Evolutionary conservation across 1,140 invertebrate genomes (phyloP), one percentile per base, ranked within the genome.

Genomic region (Hormaphis cornu): DNA sequence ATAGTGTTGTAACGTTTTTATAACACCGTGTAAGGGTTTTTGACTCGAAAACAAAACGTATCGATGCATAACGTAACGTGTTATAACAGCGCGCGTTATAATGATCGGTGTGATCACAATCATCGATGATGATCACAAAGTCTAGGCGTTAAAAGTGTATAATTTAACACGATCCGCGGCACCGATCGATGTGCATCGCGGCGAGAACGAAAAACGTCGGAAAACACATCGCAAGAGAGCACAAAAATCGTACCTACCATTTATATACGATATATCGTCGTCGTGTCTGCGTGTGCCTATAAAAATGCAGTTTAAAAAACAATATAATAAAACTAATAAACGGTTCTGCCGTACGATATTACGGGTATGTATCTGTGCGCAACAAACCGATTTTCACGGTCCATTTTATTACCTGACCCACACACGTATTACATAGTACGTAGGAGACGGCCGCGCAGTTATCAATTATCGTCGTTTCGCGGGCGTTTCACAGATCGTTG

Each of bases 371-470:
- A n/a, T n/a, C n/a, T n/a, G n/a, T n/a, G n/a, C n/a, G 58, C 48
- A 63, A 66, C 44, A n/a, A n/a, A n/a, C 61, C 44, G 24, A 66
- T 66, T 66, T 66, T 66, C 61, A 66, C 61, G 61, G 61, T 66
- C 44, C 7, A 35, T 50, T 35, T 50, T 48, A 46, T 37, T n/a
- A n/a, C n/a, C n/a, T n/a, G 12, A 66, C 61, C 61, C 44, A 66
- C 61, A 66, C 28, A 30, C 42, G 42, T n/a, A 8, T 6, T 46
- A 46, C n/a, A 46, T 4, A 46, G n/a, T n/a, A 46, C 37, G 18
- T 46, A 46, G 12, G n/a, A 5, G 12, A n/a, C 44, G 10, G 59
- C 40, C 9, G 18, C 5, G 7, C n/a, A 50, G n/a, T 30, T 28
- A 28, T 30, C 28, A 48, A 66, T 48, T 66, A 66, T 66, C 12